Conservation (phyloP, 2,888 invertebrate genomes). For the Andrena marginata region DNA sequence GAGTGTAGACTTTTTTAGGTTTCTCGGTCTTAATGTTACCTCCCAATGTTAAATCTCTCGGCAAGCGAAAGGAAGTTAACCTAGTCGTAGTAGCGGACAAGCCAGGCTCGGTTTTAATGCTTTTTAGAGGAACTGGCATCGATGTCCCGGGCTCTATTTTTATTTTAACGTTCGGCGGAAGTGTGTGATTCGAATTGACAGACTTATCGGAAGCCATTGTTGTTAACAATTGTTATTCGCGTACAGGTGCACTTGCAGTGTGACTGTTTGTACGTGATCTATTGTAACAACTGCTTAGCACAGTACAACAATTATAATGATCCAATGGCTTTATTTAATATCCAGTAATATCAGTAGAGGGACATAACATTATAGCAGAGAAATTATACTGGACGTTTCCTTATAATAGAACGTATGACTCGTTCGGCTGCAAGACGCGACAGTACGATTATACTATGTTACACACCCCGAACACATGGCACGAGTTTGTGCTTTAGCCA, state of each 20-base stretch:
- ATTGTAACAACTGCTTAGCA: not conserved
- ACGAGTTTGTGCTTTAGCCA: not conserved
- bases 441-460: not conserved
- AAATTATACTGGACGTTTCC: not conserved
- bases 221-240: constrained; percentile 3
- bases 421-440: not conserved
- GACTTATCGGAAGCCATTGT: constrained; percentile 63
- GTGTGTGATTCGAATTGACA: constrained; percentile 33
- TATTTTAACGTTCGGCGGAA: constrained; percentile 63
- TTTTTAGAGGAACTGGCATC: constrained; percentile 55
- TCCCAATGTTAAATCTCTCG: constrained; percentile 83
- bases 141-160: constrained; percentile 77
- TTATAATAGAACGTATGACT: not conserved
- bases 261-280: not conserved
- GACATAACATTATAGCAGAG: not conserved
- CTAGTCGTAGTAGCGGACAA: constrained; percentile 71
- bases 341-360: not conserved
- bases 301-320: not conserved
- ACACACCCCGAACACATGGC: not conserved
- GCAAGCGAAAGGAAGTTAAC: constrained; percentile 81
- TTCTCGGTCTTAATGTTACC: constrained; percentile 80
- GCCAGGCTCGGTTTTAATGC: constrained; percentile 79
- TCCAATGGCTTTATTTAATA: not conserved
- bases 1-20: constrained; percentile 80
- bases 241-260: not conserved